Evolutionary conservation across 2,113 vertebrate species (phyloP), one percentile per base, ranked within the genome.

Genomic region (Climacteris rufus): DNA sequence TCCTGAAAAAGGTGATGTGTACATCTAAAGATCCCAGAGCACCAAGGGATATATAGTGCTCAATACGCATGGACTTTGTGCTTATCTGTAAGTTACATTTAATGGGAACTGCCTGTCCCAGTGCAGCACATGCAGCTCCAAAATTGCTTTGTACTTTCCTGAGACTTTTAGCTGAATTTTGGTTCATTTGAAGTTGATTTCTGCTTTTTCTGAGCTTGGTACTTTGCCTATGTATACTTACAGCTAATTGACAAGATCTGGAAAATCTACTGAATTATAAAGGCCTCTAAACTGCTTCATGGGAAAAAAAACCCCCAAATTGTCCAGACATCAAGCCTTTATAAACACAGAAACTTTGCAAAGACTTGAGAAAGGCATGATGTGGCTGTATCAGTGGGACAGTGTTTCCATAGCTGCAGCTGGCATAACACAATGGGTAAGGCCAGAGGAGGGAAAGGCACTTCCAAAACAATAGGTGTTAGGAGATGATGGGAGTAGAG

Each of bases 51-150:
- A 22, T 13, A 3, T 25, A 18, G 9, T 53, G 33, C 25, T 75
- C 30, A 39, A 28, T 4, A 15, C 27, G 7, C 3, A 25, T 3
- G 0, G 2, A 17, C 6, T 72, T 68, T 24, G 13, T 33, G 10
- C 10, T 59, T 45, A n/a, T 22, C 12, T 60, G 30, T 33, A 47
- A 9, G 53, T 42, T 59, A 61, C 5, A 42, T 45, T 70, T 70
- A 9, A 3, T 56, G 37, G 21, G 15, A 79, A 35, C 35, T 42
- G 19, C 16, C 18, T 25, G 35, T 64, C 28, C 39, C 20, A 82
- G 30, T 33, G 16, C 54, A 93, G 30, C 30, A 42, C 6, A 47
- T 23, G 15, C 7, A 47, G 13, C 13, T 89, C 37, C 30, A 80
- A 88, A 91, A 80, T 24, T 18, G 14, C 6, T 83, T 37, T 92